These are phyloP conservation scores for Rhinogobius similis DNA, from an alignment of 2,113 vertebrate species.

Conservation along the genomic window DNA sequence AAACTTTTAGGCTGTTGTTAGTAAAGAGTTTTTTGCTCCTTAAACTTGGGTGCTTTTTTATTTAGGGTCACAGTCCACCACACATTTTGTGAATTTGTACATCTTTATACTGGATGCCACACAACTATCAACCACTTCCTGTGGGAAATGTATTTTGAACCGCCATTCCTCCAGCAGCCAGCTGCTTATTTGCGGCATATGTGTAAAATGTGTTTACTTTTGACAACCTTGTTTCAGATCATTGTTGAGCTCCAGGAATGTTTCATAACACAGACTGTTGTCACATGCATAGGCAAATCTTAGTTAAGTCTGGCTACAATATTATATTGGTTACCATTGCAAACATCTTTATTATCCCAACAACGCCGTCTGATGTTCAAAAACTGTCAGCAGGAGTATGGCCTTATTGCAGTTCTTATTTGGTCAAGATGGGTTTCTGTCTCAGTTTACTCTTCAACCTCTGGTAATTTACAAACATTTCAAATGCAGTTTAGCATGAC, in stretches of 20 bases:
- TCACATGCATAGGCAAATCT: background rate
- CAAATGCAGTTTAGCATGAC: no score
- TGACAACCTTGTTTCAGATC: no score
- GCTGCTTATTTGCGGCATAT: background rate
- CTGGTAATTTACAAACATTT: no score
- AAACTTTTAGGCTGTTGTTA: background rate
- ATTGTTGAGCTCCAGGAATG: no score
- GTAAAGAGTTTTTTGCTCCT: background rate
- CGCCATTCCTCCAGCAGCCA: background rate
- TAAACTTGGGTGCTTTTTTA: background rate
- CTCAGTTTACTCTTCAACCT: no score
- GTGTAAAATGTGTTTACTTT: background rate
- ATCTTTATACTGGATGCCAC: background rate
- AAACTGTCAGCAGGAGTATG: no score
- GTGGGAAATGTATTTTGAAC: background rate
- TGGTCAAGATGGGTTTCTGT: no score
- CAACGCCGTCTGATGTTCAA: no score
- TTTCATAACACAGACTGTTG: background rate
- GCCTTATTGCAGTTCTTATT: no score
- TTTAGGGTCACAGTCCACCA: background rate
- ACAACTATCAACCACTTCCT: no score
- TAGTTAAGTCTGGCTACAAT: background rate
- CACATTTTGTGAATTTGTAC: background rate
- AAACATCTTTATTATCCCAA: no score
- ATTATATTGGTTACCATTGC: no score